A percentile compares a stretch with the other conserved stretches of the same genome.
phyloP scores from a whole-genome alignment of 2,888 invertebrate species.

The Aleiodes alternator region DNA sequence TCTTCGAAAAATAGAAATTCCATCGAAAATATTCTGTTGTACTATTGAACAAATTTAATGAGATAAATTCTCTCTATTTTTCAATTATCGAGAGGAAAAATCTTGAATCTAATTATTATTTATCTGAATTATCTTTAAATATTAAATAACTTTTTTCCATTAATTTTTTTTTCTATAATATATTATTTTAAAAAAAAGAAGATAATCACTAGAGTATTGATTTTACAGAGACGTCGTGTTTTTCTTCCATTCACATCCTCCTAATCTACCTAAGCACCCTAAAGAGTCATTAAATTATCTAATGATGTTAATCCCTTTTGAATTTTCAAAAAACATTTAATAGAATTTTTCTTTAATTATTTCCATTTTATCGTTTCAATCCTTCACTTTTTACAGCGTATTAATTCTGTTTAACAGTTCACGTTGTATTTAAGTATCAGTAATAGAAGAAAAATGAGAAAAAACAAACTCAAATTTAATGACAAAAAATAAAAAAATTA shows the following conservation, averaged over 20 bases:
- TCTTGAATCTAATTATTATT: conserved; percentile 3
- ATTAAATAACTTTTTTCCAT: conserved; percentile 46
- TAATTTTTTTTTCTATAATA: conserved; percentile 48
- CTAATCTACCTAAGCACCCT: conserved; percentile 16
- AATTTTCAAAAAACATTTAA: conserved; percentile 6
- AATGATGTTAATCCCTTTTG: conserved; percentile 8
- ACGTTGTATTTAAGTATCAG: conserved; percentile 19
- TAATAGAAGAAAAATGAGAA: conserved; percentile 1
- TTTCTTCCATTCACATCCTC: neutral
- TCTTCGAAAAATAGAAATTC: conserved; percentile 64
- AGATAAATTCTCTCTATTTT: conserved; percentile 5
- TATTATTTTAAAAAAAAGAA: conserved; percentile 44
- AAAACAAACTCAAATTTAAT: neutral
- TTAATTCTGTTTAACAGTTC: conserved; percentile 1
- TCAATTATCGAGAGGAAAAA: conserved; percentile 3
- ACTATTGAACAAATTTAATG: conserved; percentile 58
- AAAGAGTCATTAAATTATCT: conserved; percentile 14
- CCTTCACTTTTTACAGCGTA: neutral
- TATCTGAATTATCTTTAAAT: conserved; percentile 9
- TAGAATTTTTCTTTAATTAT: neutral
- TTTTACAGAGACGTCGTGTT: conserved; percentile 2
- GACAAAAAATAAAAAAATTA: neutral
- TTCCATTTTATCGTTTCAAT: neutral
- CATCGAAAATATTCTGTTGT: conserved; percentile 60
- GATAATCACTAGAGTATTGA: conserved; percentile 46